These are phyloP conservation scores for Montipora capricornis DNA, from an alignment of 64 coral and sea anemone genomes.

Conservation along the genomic window DNA sequence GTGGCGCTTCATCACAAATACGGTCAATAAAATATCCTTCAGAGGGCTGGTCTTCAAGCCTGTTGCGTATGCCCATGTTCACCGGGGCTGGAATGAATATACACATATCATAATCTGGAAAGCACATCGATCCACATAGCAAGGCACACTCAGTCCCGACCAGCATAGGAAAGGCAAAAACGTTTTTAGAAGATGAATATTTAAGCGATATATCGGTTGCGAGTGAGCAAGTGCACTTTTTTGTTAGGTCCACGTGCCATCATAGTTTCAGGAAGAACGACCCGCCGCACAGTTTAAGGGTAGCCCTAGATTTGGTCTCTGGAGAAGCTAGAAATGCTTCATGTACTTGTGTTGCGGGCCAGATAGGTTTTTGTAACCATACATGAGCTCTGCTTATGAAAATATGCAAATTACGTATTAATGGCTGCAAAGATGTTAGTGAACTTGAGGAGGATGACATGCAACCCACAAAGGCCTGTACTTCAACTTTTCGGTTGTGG, in stretches of 20 bases:
- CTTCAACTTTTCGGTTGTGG: slow-evolving; percentile 39
- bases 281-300: slow-evolving; percentile 49
- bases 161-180: slow-evolving; percentile 44
- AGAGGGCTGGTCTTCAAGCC: slow-evolving; percentile 52
- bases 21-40: slow-evolving; percentile 21
- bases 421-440: slow-evolving; percentile 37
- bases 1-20: background rate
- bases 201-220: slow-evolving; percentile 1
- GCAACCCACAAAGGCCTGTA: slow-evolving; percentile 26
- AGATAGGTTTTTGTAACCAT: slow-evolving; percentile 65
- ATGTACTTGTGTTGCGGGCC: slow-evolving; percentile 63
- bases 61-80: slow-evolving; percentile 24
- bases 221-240: slow-evolving; percentile 30
- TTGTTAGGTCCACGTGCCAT: slow-evolving; percentile 33
- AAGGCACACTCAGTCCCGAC: slow-evolving; percentile 52
- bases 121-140: slow-evolving; percentile 11
- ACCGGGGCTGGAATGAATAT: slow-evolving; percentile 51
- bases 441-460: slow-evolving; percentile 41
- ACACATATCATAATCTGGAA: slow-evolving; percentile 47
- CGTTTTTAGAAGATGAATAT: slow-evolving; percentile 61
- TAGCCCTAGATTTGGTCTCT: slow-evolving; percentile 34
- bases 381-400: slow-evolving; percentile 38
- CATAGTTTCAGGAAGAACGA: slow-evolving; percentile 66
- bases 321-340: slow-evolving; percentile 55
- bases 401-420: slow-evolving; percentile 38